Percentiles rank a stretch among this genome's conserved stretches.
Conservation (phyloP, 2,113 vertebrate genomes). For the Chloroceryle aenea region DNA sequence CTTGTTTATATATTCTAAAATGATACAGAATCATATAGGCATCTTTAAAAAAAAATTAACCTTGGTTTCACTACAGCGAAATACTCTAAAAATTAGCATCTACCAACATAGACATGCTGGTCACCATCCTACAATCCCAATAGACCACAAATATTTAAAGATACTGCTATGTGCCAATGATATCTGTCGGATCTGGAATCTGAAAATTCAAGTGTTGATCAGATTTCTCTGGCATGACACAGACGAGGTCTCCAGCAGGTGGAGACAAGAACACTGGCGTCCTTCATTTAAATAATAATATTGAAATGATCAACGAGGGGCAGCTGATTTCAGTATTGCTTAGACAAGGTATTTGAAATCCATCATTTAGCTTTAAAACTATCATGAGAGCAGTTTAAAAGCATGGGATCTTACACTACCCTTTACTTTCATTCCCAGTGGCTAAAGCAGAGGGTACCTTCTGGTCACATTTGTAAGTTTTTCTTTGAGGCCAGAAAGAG, state of each 20-base stretch:
- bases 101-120: background rate
- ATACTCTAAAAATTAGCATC: background rate
- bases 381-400: background rate
- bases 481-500: background rate
- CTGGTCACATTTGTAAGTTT: background rate
- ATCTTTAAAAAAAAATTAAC: background rate
- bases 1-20: conserved; percentile 56
- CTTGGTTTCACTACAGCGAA: background rate
- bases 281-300: background rate
- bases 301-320: background rate
- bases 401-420: rapidly evolving
- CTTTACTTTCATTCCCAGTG: background rate
- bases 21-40: background rate
- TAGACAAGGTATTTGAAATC: background rate
- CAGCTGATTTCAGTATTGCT: background rate
- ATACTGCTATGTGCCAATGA: background rate
- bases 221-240: background rate
- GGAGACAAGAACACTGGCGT: background rate
- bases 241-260: conserved; percentile 28
- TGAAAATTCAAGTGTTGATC: background rate
- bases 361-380: background rate
- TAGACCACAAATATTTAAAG: background rate
- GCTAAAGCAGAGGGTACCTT: background rate
- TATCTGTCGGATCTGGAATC: background rate
- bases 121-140: background rate